Base-by-base conservation (phyloP, 2,888 invertebrate genomes). In the Anoplius nigerrimus region DNA sequence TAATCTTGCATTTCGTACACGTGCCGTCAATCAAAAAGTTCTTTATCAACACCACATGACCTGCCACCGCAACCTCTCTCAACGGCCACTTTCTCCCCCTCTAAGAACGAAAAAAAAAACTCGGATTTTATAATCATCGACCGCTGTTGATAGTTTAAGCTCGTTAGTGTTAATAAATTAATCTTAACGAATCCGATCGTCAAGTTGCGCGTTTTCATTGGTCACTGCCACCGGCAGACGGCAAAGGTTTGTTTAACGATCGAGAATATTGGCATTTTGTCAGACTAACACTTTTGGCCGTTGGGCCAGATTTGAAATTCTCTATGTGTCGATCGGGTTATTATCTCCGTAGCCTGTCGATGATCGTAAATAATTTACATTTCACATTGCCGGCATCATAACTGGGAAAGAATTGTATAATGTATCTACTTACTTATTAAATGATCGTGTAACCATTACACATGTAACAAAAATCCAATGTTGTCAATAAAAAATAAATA, bases 401-500 rank as follows among this genome's bases (percentile, higher is more conserved):
- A 74, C 54, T 65, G 73, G 76, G 70, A 75, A 80, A 75, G 48
- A 79, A 80, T 82, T 84, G 86, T 84, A 84, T 85, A 83, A 85
- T 85, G 86, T 83, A 83, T 83, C 82, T 80, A 82, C 80, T 80
- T 84, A 81, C 83, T 81, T 84, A 86, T 81, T 79, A 82, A 85
- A 80, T 76, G 76, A 84, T 75, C 71, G 86, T 87, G 84, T 86
- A 86, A 82, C 76, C 81, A 82, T 84, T 84, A 84, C 83, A 85
- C 84, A 83, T 88, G 86, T 87, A 87, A 88, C 81, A 82, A 84
- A 86, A 87, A 88, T 86, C 84, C 85, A 85, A 87, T 87, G 88
- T 88, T 88, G 87, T 88, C 88, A 88, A 88, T 87, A 88, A 88
- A 87, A 87, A 82, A 82, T 83, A 85, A 84, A 86, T 84, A 80